Base-by-base conservation (phyloP, 64 coral and sea anemone species). In the Exaiptasia diaphana region DNA sequence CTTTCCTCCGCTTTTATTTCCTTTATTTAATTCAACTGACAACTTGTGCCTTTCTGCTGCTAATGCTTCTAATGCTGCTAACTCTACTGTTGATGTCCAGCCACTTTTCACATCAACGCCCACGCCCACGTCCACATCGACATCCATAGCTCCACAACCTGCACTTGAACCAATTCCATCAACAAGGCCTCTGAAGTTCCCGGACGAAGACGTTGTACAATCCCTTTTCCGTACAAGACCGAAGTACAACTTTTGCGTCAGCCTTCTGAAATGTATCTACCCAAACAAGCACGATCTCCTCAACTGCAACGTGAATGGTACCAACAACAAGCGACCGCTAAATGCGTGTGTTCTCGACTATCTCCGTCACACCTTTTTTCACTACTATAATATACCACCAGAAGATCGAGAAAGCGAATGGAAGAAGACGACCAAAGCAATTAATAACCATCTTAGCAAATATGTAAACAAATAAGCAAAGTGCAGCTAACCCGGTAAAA, bases 391-490 rank as follows among this genome's bases (percentile, higher is more conserved):
- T 1, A 45, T 43, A 8, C n/a, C 41, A 4, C 22, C 44, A 29
- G 42, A n/a, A 3, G 41, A 46, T 1, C 44, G 33, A 50, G 20
- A 25, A 26, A 45, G 1, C 9, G 70, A 74, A 7, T 74, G 70
- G 70, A 74, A 5, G 24, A 74, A 74, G 33, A 46, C 40, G 21
- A 74, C 42, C 21, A 74, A 50, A 27, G n/a, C 70, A 14, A 9
- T 72, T 1, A 72, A 74, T 48, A 14, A 17, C 17, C 30, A 26
- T 30, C 70, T 74, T 10, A 46, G 70, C 18, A 74, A 28, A 74
- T 74, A 64, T 64, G 59, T 64, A 64, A 64, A 64, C 36, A 64
- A 28, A 64, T n/a, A n/a, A n/a, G n/a, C n/a, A n/a, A n/a, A n/a
- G n/a, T n/a, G n/a, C n/a, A n/a, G n/a, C n/a, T n/a, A n/a, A n/a